These are phyloP conservation scores for Channa maculata DNA, from an alignment of 2,113 vertebrate genomes.

Conservation along the genomic window DNA sequence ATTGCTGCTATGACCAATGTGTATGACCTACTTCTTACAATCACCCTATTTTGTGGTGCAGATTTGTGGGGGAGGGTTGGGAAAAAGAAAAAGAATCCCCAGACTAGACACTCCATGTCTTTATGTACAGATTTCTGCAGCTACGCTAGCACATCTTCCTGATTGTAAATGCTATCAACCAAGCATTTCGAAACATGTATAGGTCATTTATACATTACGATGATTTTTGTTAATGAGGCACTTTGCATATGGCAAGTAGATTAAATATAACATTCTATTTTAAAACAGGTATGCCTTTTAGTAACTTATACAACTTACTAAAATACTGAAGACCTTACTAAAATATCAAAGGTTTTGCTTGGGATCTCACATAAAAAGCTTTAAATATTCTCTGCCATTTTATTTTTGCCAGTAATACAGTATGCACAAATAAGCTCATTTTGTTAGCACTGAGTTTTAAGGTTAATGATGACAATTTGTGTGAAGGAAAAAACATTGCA, in stretches of 20 bases:
- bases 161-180: neutral
- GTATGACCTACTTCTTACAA: conserved; percentile 45
- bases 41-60: conserved; percentile 20
- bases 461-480: neutral
- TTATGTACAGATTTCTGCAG: conserved; percentile 12
- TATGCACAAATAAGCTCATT: neutral
- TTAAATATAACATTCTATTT: neutral
- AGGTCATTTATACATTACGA: neutral
- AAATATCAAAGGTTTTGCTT: too few species aligned
- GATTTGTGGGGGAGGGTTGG: neutral
- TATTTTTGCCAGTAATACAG: too few species aligned
- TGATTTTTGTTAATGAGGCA: conserved; percentile 35
- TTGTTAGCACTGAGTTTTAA: neutral
- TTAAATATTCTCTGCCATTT: too few species aligned
- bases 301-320: neutral
- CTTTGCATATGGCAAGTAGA: conserved; percentile 3
- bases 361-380: too few species aligned
- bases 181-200: neutral
- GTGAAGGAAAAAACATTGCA: neutral
- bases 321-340: too few species aligned
- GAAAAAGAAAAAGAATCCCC: neutral
- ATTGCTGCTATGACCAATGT: conserved; percentile 17
- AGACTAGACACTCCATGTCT: conserved; percentile 15
- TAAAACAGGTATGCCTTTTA: neutral
- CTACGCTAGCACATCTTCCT: neutral